A percentile compares a stretch with the other conserved stretches of the same genome.
Conservation (phyloP, 2,888 invertebrate genomes). For the Agrenia bidenticulata region DNA sequence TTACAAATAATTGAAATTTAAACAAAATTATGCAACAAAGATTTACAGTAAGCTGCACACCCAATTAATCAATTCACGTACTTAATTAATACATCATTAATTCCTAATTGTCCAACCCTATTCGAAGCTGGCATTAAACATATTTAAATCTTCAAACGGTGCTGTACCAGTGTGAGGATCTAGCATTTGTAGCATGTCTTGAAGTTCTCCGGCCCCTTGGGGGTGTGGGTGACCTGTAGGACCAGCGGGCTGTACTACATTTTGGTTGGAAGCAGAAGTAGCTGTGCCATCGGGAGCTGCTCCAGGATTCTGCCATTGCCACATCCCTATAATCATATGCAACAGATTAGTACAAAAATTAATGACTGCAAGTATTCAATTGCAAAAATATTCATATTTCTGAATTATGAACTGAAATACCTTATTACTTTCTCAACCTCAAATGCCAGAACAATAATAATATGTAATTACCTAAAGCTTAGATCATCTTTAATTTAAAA, state of each 20-base stretch:
- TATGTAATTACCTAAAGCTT: too few species aligned
- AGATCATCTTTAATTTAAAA: too few species aligned
- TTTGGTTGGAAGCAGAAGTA: constrained; percentile 55
- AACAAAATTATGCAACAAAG: too few species aligned
- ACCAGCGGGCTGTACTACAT: constrained; percentile 61
- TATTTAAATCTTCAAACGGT: constrained; percentile 85
- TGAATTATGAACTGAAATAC: too few species aligned
- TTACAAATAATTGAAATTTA: too few species aligned
- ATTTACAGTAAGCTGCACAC: too few species aligned
- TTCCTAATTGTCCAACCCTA: constrained; percentile 57
- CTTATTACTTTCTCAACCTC: too few species aligned
- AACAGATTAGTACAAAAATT: constrained; percentile 23
- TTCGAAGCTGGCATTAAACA: constrained; percentile 83
- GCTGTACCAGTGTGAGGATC: constrained; percentile 68
- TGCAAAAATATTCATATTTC: too few species aligned
- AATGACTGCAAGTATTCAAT: constrained; percentile 7
- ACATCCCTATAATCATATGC: constrained; percentile 67
- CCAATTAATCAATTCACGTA: too few species aligned
- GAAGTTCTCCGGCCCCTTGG: constrained; percentile 64
- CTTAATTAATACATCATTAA: too few species aligned
- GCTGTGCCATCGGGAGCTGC: constrained; percentile 55
- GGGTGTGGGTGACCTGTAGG: constrained; percentile 57
- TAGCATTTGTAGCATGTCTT: constrained; percentile 90
- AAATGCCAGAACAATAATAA: too few species aligned
- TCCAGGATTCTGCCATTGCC: constrained; percentile 71